Conservation (phyloP, 2,797 vertebrate genomes). For the Perodicticus potto region DNA sequence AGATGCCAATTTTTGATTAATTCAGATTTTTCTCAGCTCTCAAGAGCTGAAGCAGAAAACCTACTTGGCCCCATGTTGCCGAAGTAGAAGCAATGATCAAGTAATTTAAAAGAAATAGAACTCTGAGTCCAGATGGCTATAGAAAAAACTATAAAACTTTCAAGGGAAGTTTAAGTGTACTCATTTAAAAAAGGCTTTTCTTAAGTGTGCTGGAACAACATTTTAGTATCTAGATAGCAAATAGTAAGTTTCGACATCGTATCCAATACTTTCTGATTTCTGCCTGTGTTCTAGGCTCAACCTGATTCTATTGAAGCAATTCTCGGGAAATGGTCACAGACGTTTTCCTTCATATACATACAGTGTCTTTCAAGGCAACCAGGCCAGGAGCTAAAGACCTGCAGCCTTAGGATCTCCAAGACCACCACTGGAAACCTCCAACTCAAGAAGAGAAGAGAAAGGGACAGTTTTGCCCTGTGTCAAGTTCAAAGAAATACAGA, state of each 20-base stretch:
- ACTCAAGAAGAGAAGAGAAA: too few relatives aligned
- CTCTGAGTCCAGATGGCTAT: constrained; percentile 32
- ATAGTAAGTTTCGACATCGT: not conserved
- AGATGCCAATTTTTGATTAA: constrained; percentile 70
- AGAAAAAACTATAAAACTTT: constrained; percentile 51
- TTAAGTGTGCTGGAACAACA: not conserved
- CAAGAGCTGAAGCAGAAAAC: constrained; percentile 69
- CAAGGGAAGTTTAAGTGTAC: constrained; percentile 33
- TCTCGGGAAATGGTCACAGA: not conserved
- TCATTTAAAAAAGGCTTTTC: constrained; percentile 22
- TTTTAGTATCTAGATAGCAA: constrained; percentile 61
- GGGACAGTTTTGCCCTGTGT: too few relatives aligned
- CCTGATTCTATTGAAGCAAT: not conserved
- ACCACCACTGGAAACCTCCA: too few relatives aligned
- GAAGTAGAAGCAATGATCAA: constrained; percentile 63
- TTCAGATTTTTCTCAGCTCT: constrained; percentile 34
- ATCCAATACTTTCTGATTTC: not conserved
- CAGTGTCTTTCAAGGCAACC: not conserved
- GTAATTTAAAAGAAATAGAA: constrained; percentile 61
- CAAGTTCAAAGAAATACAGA: too few relatives aligned
- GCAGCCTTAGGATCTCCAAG: too few relatives aligned
- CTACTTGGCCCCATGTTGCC: constrained; percentile 29
- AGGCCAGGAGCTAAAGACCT: too few relatives aligned
- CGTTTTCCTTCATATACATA: not conserved
- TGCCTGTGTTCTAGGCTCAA: not conserved